phyloP scores from a whole-genome alignment of 1,140 invertebrate genomes.

The Aplysia californica region DNA sequence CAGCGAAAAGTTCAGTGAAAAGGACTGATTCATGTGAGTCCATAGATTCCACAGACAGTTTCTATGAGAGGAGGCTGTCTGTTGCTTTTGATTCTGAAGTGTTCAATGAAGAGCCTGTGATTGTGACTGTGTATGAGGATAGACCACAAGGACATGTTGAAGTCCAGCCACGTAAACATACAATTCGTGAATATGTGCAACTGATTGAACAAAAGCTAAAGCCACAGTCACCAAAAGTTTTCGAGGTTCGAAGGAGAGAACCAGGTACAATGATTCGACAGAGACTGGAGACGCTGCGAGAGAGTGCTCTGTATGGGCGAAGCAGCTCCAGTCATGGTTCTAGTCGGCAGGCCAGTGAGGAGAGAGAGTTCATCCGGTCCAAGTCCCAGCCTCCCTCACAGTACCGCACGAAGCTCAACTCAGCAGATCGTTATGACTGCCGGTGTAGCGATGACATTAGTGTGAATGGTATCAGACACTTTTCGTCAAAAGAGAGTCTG shows the following conservation, averaged over 20 bases:
- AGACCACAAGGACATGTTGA: too few relatives aligned
- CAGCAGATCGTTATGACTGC: not conserved
- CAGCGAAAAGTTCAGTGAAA: too few relatives aligned
- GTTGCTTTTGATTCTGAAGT: constrained; percentile 45
- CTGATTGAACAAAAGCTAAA: constrained; percentile 45
- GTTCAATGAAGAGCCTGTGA: constrained; percentile 27
- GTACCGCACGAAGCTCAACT: not conserved
- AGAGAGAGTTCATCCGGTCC: constrained; percentile 27
- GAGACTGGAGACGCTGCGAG: constrained; percentile 44
- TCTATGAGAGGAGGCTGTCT: constrained; percentile 51
- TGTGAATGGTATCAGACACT: not conserved
- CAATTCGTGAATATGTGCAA: constrained; percentile 51
- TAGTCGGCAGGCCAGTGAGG: constrained; percentile 26
- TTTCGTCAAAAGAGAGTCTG: constrained; percentile 3
- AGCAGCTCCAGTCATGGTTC: not conserved
- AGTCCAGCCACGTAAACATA: too few relatives aligned
- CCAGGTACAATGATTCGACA: constrained; percentile 49
- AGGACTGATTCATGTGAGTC: constrained; percentile 25
- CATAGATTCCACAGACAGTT: constrained; percentile 43
- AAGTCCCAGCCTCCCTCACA: constrained; percentile 20
- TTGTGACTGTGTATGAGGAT: constrained; percentile 38
- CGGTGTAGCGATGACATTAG: not conserved
- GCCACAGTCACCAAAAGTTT: constrained; percentile 28
- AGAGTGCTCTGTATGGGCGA: constrained; percentile 30
- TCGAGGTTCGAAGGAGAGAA: constrained; percentile 41